Evolutionary conservation across 2,797 vertebrate genomes (phyloP), one percentile per base, ranked within the genome.

Genomic region (Cheirogaleus major): DNA sequence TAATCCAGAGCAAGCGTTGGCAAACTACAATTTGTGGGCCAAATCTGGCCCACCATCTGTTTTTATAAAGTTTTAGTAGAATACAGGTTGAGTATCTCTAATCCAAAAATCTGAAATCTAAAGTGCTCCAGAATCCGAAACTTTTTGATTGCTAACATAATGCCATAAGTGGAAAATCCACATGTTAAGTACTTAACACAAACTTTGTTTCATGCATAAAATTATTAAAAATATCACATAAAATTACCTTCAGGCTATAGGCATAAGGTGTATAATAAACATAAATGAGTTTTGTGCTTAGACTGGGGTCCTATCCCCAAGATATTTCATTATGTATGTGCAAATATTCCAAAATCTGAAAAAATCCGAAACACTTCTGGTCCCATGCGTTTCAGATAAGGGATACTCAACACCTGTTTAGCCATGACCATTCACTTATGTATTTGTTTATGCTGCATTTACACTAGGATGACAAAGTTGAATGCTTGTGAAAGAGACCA

Each of bases 11-110:
- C 59, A 91, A 69, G 22, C 8, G 13, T 70, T 61, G 32, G 43
- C 35, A 88, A 78, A 83, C n/a, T 78, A 80, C 18, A 79, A 73
- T 65, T 61, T 78, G 32, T 82, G 25, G 63, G 18, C 30, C 76
- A 91, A 90, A 80, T 55, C 32, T 57, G 70, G 59, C 23, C 57
- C 25, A 67, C 38, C 69, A 84, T 27, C 72, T 73, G 18, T 45
- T 88, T 92, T 93, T 81, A 35, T 79, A 87, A 93, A 89, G 67
- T 70, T 95, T 93, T 92, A 96, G 43, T 96, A 63, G 92, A 95
- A 96, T 48, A 38, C 22, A 79, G n/a, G n/a, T 55, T 38, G 22
- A 79, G 22, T 55, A 15, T 25, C n/a, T 22, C 50, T 55, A 55
- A 38, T 79, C 14, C n/a, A 50, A 55, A 79, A 55, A 55, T 79